Base-by-base conservation (phyloP, 2,888 invertebrate genomes). In the Platycheirus rosarum region DNA sequence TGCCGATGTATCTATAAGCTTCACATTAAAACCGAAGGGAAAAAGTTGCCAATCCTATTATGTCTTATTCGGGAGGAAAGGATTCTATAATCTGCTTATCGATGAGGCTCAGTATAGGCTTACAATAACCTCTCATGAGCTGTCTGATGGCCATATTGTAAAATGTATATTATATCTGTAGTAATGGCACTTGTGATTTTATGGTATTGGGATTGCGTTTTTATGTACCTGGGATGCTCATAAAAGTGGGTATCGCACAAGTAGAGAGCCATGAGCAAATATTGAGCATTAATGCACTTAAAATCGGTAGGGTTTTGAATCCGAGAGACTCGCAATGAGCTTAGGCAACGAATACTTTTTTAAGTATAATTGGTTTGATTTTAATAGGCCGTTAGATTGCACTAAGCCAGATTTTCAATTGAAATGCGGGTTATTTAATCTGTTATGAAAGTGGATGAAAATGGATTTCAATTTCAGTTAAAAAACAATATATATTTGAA, bases 21-120 rank as follows among this genome's bases (percentile, higher is more conserved):
- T 55, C n/a, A 18, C 16, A 11, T 7, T 13, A 9, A 35, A 18
- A 8, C 4, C 4, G 13, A 14, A 55, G 8, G 7, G 8, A 23
- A 14, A 37, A 40, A 37, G n/a, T 9, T 40, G 20, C 13, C 37
- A 57, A 57, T 57, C 57, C 57, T 57, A 57, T 40, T 57, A 57
- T 57, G 57, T 26, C 40, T 14, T 23, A 57, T 40, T 26, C 8
- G 40, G 6, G 57, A 40, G 23, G 26, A 23, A 57, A 57, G 26
- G 40, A 57, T 23, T 57, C 23, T 57, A 40, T 57, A 57, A 57
- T 57, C 57, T 40, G 57, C 57, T 57, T 57, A 57, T 57, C 57
- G 57, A 40, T 40, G 11, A 0, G 40, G 40, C 13, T 23, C 23
- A 57, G 2, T 4, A 8, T 32, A 4, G 29, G 57, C n/a, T n/a